phyloP scores from a whole-genome alignment of 2,113 vertebrate genomes.

The Dipodomys spectabilis region DNA sequence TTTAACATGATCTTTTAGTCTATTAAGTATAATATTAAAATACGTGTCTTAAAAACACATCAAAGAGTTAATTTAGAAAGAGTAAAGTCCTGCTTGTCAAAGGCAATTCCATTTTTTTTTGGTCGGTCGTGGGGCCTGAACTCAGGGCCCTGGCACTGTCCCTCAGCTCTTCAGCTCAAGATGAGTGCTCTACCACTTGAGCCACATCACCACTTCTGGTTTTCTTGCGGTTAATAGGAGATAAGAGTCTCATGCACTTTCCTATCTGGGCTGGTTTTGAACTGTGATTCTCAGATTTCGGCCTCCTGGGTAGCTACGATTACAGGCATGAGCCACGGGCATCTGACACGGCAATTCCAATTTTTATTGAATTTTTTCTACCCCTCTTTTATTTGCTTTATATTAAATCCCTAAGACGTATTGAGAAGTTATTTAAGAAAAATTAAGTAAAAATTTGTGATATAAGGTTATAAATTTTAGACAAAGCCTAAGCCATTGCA shows the following conservation, averaged over 20 bases:
- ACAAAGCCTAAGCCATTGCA: neutral
- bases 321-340: too few species aligned
- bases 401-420: constrained; percentile 1
- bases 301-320: too few species aligned
- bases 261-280: too few species aligned
- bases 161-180: too few species aligned
- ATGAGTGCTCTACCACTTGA: too few species aligned
- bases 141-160: too few species aligned
- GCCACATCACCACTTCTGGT: too few species aligned
- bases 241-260: too few species aligned
- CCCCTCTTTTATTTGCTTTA: constrained; percentile 72
- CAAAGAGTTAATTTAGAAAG: constrained; percentile 67
- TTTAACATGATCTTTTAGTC: constrained; percentile 70
- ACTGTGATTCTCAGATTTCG: too few species aligned
- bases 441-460: constrained; percentile 32
- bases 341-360: too few species aligned
- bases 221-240: too few species aligned
- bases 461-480: constrained; percentile 42
- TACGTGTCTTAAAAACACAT: constrained; percentile 61
- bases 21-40: constrained; percentile 21
- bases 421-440: constrained; percentile 60
- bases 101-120: constrained; percentile 72
- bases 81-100: constrained; percentile 64
- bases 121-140: too few species aligned
- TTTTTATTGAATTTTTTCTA: neutral